Evolutionary conservation across 2,113 vertebrate genomes (phyloP).

Genomic region (Agapornis roseicollis): DNA sequence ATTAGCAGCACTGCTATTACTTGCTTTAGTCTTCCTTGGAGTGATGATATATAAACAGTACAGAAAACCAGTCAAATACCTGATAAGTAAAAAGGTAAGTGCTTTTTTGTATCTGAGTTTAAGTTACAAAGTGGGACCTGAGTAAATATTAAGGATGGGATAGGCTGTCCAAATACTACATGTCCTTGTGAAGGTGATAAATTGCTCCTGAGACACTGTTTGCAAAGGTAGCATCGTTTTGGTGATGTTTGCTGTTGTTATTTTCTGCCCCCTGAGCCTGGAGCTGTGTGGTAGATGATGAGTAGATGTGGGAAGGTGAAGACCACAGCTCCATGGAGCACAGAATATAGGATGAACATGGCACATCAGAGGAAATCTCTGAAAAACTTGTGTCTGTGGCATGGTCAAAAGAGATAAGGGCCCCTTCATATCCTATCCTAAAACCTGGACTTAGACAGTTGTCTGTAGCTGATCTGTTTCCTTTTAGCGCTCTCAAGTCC

Average conservation of each 20-base stretch:
- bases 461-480: neutral
- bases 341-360: neutral
- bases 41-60: conserved; percentile 57
- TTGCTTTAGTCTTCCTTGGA: conserved; percentile 79
- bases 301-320: neutral
- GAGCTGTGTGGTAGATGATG: neutral
- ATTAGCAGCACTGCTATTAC: conserved; percentile 78
- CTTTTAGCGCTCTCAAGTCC: neutral
- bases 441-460: neutral
- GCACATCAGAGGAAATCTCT: neutral
- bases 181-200: neutral
- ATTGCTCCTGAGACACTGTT: neutral
- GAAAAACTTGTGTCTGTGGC: neutral
- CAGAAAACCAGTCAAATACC: neutral
- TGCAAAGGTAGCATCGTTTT: neutral
- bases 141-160: neutral
- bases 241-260: neutral
- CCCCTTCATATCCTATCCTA: neutral
- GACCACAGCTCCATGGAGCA: neutral
- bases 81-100: neutral
- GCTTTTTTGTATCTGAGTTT: neutral
- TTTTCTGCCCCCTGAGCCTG: neutral
- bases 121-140: neutral
- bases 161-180: neutral
- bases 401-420: neutral